Conservation (phyloP, 30 jellyfish, hydroid and myxozoan species). For the Clytia hemisphaerica region DNA sequence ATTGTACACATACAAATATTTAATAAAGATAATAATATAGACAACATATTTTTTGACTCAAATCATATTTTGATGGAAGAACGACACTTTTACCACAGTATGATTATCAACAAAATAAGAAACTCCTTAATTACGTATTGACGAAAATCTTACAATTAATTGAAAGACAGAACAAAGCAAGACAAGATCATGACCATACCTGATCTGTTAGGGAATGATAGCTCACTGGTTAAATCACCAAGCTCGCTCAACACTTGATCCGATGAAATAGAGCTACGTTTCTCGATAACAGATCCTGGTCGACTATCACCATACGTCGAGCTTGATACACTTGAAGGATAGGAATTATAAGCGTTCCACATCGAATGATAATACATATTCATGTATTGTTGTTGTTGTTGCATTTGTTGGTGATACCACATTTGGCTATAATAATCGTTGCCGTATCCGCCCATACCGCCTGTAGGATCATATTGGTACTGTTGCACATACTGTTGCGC, state of each 20-base stretch:
- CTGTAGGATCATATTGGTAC: conserved; percentile 29
- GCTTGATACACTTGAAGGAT: conserved; percentile 24
- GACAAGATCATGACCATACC: too few species aligned
- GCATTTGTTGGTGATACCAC: neutral
- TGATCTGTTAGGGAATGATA: conserved; percentile 25
- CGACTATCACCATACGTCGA: conserved; percentile 35
- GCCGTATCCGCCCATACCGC: conserved; percentile 6
- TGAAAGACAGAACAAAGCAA: too few species aligned
- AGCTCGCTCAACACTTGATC: conserved; percentile 24
- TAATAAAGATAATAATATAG: too few species aligned
- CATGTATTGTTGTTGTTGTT: neutral
- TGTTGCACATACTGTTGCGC: conserved; percentile 13
- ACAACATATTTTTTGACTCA: neutral
- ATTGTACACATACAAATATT: too few species aligned
- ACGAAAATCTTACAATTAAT: too few species aligned
- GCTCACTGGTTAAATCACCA: conserved; percentile 28
- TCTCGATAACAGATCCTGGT: conserved; percentile 37
- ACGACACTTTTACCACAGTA: too few species aligned
- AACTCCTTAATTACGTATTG: too few species aligned
- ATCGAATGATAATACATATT: neutral
- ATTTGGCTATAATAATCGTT: conserved; percentile 14
- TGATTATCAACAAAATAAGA: too few species aligned
- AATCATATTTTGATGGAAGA: too few species aligned
- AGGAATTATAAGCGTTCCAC: conserved; percentile 17
- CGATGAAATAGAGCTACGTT: conserved; percentile 16